phyloP scores from a whole-genome alignment of 2,888 invertebrate genomes.

The Cephus pygmeus region DNA sequence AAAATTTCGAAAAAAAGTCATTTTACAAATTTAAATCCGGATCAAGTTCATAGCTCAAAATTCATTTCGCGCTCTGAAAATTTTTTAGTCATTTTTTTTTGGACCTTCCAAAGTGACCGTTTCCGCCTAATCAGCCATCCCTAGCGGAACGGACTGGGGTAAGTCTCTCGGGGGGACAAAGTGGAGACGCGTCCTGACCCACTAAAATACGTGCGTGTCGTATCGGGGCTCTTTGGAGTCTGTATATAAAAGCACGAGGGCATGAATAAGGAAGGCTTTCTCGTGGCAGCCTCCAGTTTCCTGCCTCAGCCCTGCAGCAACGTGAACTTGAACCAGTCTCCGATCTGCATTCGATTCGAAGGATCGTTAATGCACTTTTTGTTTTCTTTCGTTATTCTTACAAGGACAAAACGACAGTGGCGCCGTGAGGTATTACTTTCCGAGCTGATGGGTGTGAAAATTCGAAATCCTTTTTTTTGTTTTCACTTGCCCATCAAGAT shows the following conservation, averaged over 20 bases:
- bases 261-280: constrained; percentile 57
- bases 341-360: neutral
- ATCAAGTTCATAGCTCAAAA: neutral
- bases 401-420: neutral
- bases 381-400: neutral
- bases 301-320: constrained; percentile 46
- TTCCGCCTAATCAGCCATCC: neutral
- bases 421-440: neutral
- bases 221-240: constrained; percentile 13
- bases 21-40: neutral
- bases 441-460: neutral
- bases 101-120: neutral
- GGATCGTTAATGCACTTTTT: neutral
- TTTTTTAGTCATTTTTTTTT: neutral
- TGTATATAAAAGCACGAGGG: constrained; percentile 6
- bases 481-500: neutral
- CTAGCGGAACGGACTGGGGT: neutral
- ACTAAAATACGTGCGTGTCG: constrained; percentile 17
- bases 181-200: constrained; percentile 1
- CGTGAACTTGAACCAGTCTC: constrained; percentile 62
- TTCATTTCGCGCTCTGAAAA: neutral
- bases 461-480: neutral
- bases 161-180: neutral
- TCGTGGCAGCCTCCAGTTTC: constrained; percentile 53
- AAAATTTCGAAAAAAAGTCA: neutral